phyloP scores from a whole-genome alignment of 2,113 vertebrate species.

The Struthio camelus region DNA sequence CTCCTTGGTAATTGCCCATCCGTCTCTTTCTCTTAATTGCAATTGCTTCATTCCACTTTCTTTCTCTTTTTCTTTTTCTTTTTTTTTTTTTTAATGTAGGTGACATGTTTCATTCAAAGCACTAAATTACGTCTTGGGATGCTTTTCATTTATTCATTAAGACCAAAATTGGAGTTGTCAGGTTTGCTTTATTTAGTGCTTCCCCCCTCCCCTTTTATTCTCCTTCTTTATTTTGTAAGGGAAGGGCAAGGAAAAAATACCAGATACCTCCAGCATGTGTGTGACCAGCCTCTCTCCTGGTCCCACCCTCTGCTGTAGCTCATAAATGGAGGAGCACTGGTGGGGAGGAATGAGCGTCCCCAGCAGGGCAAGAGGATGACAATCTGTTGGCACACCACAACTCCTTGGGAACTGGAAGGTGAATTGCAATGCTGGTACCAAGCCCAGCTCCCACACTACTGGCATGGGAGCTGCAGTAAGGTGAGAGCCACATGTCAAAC shows the following conservation, averaged over 20 bases:
- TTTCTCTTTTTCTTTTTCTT: not conserved
- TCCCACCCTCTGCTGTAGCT: not conserved
- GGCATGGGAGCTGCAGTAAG: not conserved
- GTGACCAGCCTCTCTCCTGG: not conserved
- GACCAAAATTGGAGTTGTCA: constrained; percentile 6
- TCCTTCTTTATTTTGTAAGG: not conserved
- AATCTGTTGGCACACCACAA: not conserved
- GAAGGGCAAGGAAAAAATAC: not conserved
- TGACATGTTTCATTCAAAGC: constrained; percentile 34
- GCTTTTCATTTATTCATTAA: constrained; percentile 62
- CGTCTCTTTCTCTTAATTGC: not conserved
- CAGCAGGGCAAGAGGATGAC: not conserved
- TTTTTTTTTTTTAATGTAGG: constrained; percentile 10
- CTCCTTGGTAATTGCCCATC: not conserved
- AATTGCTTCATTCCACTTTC: constrained; percentile 18
- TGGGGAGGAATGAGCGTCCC: not conserved
- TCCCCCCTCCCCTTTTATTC: not conserved
- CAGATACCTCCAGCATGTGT: not conserved
- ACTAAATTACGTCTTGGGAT: constrained; percentile 61
- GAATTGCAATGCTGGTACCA: not conserved
- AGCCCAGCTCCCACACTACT: not conserved
- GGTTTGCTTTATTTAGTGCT: constrained; percentile 40
- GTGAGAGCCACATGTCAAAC: not conserved
- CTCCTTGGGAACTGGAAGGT: not conserved
- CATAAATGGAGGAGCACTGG: not conserved